Evolutionary conservation across 2,888 invertebrate species (phyloP), one percentile per base, ranked within the genome.

Genomic region (Trissonchulus latispiculum): DNA sequence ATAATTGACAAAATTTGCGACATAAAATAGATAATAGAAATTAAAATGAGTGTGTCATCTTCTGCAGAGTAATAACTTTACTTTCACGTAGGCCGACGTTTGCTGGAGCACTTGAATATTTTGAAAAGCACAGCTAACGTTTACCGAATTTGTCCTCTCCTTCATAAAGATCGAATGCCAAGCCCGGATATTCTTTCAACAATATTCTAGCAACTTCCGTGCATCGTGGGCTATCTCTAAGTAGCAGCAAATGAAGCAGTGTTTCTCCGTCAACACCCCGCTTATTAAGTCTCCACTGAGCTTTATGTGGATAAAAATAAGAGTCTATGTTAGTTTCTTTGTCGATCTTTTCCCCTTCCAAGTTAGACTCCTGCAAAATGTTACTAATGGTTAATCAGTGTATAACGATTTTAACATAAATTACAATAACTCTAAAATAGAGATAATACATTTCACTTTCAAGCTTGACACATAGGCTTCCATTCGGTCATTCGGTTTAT

Each of bases 281-380:
- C 82, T 92, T 93, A 80, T 93, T 91, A 90, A 99, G 92, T 84
- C 95, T 93, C 97, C 97, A 99, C 83, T 96, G 95, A 0, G 95
- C 95, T 77, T 91, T 81, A 76, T 86, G 86, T 68, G 81, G 80
- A 32, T 77, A 77, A 75, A 81, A 81, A 37, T 61, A 0, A 48
- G 2, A 15, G 29, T 67, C 61, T 31, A 71, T 8, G 18, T 48
- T 59, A 28, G 48, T 48, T 15, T 48, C 23, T 8, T 2, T 15
- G 8, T 28, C 70, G 18, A 8, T 29, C 28, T 37, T 29, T 48
- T 70, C 31, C 29, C 37, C 48, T 23, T 15, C 31, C 35, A 71
- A 29, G 36, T 67, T 71, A 32, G 28, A 8, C 15, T 18, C 28
- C 68, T 68, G 35, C 8, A 33, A 64, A 33, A 68, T 23, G 32